These are phyloP conservation scores for Drosophila cracens DNA, from an alignment of 2,888 invertebrate genomes.

Conservation along the genomic window DNA sequence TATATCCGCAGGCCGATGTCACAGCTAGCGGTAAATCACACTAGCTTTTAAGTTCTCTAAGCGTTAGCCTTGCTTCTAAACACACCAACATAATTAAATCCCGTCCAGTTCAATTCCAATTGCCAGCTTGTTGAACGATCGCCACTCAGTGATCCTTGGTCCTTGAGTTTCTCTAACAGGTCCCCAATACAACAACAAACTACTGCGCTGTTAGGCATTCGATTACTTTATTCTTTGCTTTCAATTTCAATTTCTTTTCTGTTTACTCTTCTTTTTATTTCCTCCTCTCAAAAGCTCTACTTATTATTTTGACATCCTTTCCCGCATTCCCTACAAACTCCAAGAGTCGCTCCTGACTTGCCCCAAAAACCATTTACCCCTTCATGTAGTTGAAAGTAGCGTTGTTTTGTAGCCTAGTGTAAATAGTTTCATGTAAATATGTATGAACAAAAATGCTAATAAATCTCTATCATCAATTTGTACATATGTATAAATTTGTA, in stretches of 20 bases:
- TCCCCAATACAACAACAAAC: slow-evolving; percentile 3
- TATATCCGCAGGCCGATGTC: slow-evolving; percentile 83
- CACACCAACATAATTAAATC: slow-evolving; percentile 13
- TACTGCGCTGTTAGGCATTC: slow-evolving; percentile 72
- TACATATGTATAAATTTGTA: slow-evolving; percentile 45
- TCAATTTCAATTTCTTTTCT: slow-evolving; percentile 44
- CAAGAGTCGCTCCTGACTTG: slow-evolving; percentile 88
- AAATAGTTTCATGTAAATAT: slow-evolving; percentile 61
- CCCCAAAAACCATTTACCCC: slow-evolving; percentile 86
- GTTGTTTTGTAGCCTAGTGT: slow-evolving; percentile 75
- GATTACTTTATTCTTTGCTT: slow-evolving; percentile 42
- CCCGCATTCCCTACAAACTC: slow-evolving; percentile 76
- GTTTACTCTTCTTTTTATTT: slow-evolving; percentile 26
- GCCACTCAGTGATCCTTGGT: slow-evolving; percentile 29
- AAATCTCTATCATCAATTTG: slow-evolving; percentile 57
- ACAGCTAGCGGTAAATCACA: slow-evolving; percentile 80
- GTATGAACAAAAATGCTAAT: slow-evolving; percentile 80
- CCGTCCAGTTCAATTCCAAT: slow-evolving; percentile 43
- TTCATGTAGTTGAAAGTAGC: slow-evolving; percentile 86
- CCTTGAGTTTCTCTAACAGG: slow-evolving; percentile 45
- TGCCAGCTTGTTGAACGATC: slow-evolving; percentile 40
- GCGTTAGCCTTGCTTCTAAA: slow-evolving; percentile 80
- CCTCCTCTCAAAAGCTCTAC: slow-evolving; percentile 21
- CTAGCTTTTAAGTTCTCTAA: slow-evolving; percentile 84
- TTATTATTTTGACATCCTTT: slow-evolving; percentile 46